Conservation (phyloP, 2,113 vertebrate genomes). For the Lichenostomus cassidix region DNA sequence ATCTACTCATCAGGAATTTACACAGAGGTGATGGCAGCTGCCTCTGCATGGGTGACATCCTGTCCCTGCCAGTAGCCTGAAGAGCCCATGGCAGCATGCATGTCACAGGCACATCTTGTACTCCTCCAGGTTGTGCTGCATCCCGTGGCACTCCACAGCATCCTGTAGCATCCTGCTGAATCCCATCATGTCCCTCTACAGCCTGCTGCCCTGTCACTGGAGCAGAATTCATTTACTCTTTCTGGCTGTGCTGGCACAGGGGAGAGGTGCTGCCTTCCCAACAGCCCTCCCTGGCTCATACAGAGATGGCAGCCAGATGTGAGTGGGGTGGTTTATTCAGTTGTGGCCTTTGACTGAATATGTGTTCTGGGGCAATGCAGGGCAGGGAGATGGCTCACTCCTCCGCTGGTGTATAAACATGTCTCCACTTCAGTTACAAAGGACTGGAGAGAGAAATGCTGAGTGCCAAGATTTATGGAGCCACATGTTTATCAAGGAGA, state of each 20-base stretch:
- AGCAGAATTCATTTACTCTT: background rate
- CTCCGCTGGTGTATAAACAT: fast-evolving
- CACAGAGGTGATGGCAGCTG: background rate
- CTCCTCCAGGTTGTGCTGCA: background rate
- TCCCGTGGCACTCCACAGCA: background rate
- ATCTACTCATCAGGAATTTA: fast-evolving
- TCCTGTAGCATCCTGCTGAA: background rate
- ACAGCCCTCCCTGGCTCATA: background rate
- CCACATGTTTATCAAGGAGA: background rate
- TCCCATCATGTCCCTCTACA: fast-evolving
- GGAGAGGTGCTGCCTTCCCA: background rate
- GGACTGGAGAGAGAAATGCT: background rate
- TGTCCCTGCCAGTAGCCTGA: background rate
- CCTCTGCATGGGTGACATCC: background rate
- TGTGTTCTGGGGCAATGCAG: background rate
- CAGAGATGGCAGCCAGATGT: background rate
- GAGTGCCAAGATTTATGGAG: background rate
- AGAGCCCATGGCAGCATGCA: fast-evolving
- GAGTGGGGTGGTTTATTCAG: background rate
- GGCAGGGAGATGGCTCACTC: background rate
- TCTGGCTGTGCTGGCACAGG: background rate
- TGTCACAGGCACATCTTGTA: background rate
- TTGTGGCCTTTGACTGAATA: background rate
- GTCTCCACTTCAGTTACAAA: background rate
- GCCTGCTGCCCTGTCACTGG: background rate